Base-by-base conservation (phyloP, 1,140 invertebrate genomes). In the Linepithema humile region DNA sequence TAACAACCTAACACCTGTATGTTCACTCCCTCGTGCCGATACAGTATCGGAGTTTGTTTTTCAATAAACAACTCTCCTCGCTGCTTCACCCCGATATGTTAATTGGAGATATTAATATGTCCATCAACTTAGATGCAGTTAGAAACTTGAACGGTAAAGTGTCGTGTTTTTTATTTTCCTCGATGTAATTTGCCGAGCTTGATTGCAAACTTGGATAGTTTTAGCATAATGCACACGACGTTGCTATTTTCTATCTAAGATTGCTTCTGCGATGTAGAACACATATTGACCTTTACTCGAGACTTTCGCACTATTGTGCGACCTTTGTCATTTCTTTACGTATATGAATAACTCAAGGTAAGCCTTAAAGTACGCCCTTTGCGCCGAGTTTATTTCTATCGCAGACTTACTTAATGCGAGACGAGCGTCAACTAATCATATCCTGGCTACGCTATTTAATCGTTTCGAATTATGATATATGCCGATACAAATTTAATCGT, bases 241-340 rank as follows among this genome's bases (percentile, higher is more conserved):
- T 35, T 32, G 43, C 20, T 77, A 77, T 77, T 67, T 65, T 77
- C 74, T 67, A 9, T 77, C 32, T 67, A 77, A 77, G 59, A 77
- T 77, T 65, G 60, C 74, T 67, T 32, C 40, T 70, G 26, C 4
- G 48, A 40, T 40, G 62, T 40, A 55, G 29, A 67, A 29, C 50
- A 53, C 35, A 40, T 40, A 80, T 20, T 69, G 75, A 80, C 64
- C 75, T 80, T 69, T 69, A 55, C 32, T 77, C 43, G 74, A 65
- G 59, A 69, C 57, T n/a, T n/a, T n/a, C n/a, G n/a, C 75, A 53
- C 45, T 67, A 50, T 29, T 55, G 62, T 78, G 67, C 74, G 75
- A 78, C 75, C 75, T 78, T 80, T 80, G 75, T 69, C 48, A 80
- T 80, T 80, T 69, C 75, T 80, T 80, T 69, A 69, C 35, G 64